Percentiles rank a stretch among this genome's conserved stretches.
phyloP scores from a whole-genome alignment of 2,113 vertebrate species.

The Eolophus roseicapilla region DNA sequence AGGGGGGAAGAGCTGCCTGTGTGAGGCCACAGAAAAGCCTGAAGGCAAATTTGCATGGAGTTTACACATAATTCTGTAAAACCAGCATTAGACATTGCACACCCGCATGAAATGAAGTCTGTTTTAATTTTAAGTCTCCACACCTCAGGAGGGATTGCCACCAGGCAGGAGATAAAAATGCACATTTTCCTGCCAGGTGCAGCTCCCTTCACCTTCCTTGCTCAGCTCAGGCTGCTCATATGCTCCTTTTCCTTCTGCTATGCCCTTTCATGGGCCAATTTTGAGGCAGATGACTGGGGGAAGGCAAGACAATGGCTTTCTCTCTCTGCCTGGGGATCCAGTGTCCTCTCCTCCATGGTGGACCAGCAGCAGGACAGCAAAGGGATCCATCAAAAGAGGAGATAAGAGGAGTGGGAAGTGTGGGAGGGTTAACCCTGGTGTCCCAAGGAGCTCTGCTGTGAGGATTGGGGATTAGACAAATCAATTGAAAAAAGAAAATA shows the following conservation, averaged over 20 bases:
- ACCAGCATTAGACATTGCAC: not conserved
- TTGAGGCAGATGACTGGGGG: not conserved
- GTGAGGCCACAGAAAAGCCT: not conserved
- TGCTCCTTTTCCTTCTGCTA: not conserved
- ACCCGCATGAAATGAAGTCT: not conserved
- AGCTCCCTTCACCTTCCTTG: not conserved
- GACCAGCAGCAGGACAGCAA: not conserved
- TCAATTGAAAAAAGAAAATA: not conserved
- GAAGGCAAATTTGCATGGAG: not conserved
- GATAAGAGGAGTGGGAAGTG: not conserved
- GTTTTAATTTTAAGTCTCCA: not conserved
- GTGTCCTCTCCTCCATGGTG: fast-evolving
- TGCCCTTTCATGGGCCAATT: not conserved
- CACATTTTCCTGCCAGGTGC: not conserved
- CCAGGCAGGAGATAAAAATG: not conserved
- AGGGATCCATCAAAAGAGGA: not conserved
- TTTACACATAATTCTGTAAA: not conserved
- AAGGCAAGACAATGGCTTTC: not conserved
- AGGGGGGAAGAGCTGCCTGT: not conserved
- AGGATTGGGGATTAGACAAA: not conserved
- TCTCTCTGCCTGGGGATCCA: not conserved
- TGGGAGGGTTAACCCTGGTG: not conserved
- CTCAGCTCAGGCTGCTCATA: not conserved
- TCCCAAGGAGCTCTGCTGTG: not conserved
- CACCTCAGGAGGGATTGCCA: not conserved